Evolutionary conservation across 2,797 vertebrate species (phyloP).

Genomic region (Esox lucius): DNA sequence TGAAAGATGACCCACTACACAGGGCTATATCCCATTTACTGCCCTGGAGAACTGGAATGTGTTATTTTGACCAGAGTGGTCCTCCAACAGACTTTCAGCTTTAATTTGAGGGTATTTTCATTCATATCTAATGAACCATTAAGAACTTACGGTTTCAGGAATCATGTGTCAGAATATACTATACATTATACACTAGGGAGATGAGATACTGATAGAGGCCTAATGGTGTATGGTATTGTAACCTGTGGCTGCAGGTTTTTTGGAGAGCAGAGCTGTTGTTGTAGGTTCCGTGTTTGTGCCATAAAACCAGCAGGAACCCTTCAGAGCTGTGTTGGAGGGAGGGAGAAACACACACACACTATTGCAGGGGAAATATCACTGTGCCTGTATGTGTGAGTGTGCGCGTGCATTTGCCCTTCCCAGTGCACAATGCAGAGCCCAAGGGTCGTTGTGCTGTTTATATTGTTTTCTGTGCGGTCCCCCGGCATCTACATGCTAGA

Average conservation of each 20-base stretch:
- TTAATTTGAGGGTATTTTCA: too few relatives aligned
- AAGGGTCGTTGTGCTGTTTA: conserved; percentile 69
- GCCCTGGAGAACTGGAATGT: too few relatives aligned
- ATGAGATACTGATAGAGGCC: not conserved
- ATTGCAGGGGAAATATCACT: conserved; percentile 49
- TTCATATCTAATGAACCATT: too few relatives aligned
- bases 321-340: not conserved
- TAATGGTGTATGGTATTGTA: not conserved
- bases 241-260: not conserved
- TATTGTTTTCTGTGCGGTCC: conserved; percentile 74
- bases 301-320: not conserved
- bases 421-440: conserved; percentile 57
- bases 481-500: conserved; percentile 66
- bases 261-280: not conserved
- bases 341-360: conserved; percentile 3
- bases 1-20: too few relatives aligned
- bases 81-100: too few relatives aligned
- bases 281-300: not conserved
- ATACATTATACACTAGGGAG: not conserved
- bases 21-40: too few relatives aligned
- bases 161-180: too few relatives aligned
- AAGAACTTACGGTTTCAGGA: too few relatives aligned
- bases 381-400: conserved; percentile 37
- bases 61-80: too few relatives aligned
- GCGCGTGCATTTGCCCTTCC: conserved; percentile 7